A percentile compares a stretch with the other conserved stretches of the same genome.
Conservation (phyloP, 2,113 vertebrate species). For the Tupaia chinensis region DNA sequence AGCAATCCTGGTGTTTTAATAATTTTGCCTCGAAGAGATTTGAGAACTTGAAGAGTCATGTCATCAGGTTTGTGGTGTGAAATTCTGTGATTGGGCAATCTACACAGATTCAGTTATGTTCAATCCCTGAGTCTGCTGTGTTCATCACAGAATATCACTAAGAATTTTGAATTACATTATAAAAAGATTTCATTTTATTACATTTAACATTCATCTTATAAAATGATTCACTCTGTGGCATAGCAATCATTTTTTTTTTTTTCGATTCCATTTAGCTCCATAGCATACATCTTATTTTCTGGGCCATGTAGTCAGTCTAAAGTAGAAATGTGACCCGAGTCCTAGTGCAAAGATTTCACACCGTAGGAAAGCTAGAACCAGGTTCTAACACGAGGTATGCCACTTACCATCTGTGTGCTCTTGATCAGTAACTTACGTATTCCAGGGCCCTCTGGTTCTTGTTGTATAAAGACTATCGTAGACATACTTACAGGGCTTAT, state of each 20-base stretch:
- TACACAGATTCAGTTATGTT: not conserved
- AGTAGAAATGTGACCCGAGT: not conserved
- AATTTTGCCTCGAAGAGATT: not conserved
- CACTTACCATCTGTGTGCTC: not conserved
- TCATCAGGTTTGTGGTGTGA: not conserved
- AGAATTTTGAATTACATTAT: not conserved
- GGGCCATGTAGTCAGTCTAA: not conserved
- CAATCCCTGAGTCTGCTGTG: not conserved
- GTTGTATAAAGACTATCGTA: not conserved
- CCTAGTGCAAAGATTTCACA: not conserved
- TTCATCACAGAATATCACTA: not conserved
- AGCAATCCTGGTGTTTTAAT: not conserved
- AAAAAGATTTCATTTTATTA: constrained; percentile 23
- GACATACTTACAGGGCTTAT: not conserved
- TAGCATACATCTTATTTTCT: not conserved
- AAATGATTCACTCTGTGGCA: not conserved
- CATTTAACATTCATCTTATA: not conserved
- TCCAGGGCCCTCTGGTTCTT: not conserved
- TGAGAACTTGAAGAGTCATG: not conserved
- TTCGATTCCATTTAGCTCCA: not conserved
- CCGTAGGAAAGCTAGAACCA: rapidly evolving
- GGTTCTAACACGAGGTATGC: not conserved
- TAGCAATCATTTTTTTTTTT: not conserved
- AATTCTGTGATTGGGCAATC: not conserved
- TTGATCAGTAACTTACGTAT: not conserved